Base-by-base conservation (phyloP, 2,888 invertebrate genomes). In the Agriopis leucophaearia region DNA sequence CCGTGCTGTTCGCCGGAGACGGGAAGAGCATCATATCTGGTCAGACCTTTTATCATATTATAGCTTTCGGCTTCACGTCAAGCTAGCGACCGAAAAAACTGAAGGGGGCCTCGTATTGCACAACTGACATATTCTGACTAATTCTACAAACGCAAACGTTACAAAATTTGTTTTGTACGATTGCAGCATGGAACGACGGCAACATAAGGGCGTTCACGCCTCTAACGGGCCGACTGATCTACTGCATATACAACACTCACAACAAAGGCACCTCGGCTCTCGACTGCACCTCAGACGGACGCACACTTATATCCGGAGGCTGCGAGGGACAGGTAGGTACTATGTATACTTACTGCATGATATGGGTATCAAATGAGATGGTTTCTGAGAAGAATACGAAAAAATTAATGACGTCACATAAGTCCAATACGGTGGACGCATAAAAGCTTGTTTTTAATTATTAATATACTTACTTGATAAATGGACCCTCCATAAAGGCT, bases 311-410 rank as follows among this genome's bases (percentile, higher is more conserved):
- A 55, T 98, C 97, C 55, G 99, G 99, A 0, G 99, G 98, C 6
- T 97, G 97, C 71, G 98, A 98, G 83, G 99, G 98, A n/a, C 98
- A 98, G 94, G 97, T 96, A 98, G 94, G 97, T 96, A 15, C 12
- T 15, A n/a, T 27, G 8, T 0, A 44, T 5, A 16, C 10, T 38
- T 13, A 18, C 15, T 15, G 38, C 38, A 9, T 8, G n/a, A n/a
- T n/a, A n/a, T n/a, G n/a, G n/a, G n/a, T n/a, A n/a, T n/a, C n/a
- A n/a, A n/a, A n/a, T n/a, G n/a, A n/a, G n/a, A n/a, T n/a, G n/a
- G n/a, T n/a, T n/a, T n/a, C n/a, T n/a, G n/a, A n/a, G n/a, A n/a
- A n/a, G n/a, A n/a, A n/a, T n/a, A n/a, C n/a, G n/a, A n/a, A n/a
- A n/a, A n/a, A n/a, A n/a, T n/a, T n/a, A n/a, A n/a, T n/a, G n/a